phyloP scores from a whole-genome alignment of 2,888 invertebrate genomes.

The Plemyria rubiginata region DNA sequence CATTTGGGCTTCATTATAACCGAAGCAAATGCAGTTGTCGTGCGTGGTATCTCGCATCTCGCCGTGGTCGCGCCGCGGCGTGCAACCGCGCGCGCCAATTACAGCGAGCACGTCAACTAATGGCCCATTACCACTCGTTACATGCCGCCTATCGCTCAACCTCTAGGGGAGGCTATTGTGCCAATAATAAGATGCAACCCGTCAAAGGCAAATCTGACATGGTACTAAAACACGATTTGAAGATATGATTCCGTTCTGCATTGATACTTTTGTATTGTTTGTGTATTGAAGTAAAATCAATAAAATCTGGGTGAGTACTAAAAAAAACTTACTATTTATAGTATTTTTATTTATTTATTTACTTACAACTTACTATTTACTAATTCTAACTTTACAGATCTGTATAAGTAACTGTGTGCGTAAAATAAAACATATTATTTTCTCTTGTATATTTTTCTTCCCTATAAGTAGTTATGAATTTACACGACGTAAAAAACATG shows the following conservation, averaged over 20 bases:
- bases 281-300: too few relatives aligned
- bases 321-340: too few relatives aligned
- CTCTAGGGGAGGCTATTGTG: neutral
- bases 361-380: too few relatives aligned
- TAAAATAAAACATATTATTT: too few relatives aligned
- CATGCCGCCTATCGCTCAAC: conserved; percentile 63
- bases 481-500: too few relatives aligned
- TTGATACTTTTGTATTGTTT: too few relatives aligned
- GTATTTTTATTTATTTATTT: too few relatives aligned
- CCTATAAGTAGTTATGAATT: too few relatives aligned
- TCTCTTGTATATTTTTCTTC: too few relatives aligned
- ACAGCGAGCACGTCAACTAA: conserved; percentile 66
- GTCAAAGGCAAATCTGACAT: neutral
- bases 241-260: neutral
- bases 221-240: neutral
- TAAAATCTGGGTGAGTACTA: too few relatives aligned
- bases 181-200: neutral
- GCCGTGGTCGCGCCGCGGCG: conserved; percentile 48
- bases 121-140: conserved; percentile 80
- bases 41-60: conserved; percentile 70
- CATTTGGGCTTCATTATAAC: conserved; percentile 34
- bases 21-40: conserved; percentile 54
- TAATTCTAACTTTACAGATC: too few relatives aligned
- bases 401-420: too few relatives aligned
- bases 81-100: conserved; percentile 67